Conservation (phyloP, 2,113 vertebrate species). For the rabbit (Oryctolagus cuniculus) region DNA sequence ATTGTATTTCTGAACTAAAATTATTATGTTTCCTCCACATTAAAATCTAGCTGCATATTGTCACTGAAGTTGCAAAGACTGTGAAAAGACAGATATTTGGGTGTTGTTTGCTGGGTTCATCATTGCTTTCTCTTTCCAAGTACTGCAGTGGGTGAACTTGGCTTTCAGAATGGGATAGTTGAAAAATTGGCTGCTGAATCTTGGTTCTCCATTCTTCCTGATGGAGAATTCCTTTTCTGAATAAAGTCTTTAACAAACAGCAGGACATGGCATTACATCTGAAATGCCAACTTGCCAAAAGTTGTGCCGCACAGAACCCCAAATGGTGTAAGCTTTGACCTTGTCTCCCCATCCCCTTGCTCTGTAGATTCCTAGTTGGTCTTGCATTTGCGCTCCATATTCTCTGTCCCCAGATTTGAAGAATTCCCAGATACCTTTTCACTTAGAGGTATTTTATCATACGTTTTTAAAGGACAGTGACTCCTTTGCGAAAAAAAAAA, state of each 20-base stretch:
- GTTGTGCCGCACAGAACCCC: neutral
- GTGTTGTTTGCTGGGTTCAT: neutral
- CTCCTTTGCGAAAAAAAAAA: neutral
- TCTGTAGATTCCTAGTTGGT: neutral
- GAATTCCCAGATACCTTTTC: neutral
- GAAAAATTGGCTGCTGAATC: neutral
- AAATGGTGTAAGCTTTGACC: too few relatives aligned
- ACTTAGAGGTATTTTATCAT: neutral
- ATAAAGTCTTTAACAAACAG: neutral
- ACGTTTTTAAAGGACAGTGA: neutral
- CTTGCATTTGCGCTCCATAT: neutral
- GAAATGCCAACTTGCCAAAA: neutral
- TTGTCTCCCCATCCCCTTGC: rapidly evolving
- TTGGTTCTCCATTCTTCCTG: conserved; percentile 28
- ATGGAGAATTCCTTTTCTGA: neutral
- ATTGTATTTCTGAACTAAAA: conserved; percentile 20
- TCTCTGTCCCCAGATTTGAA: neutral
- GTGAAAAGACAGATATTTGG: neutral
- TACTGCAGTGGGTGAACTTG: neutral
- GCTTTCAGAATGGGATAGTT: conserved; percentile 12
- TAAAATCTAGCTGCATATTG: neutral
- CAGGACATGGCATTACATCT: neutral
- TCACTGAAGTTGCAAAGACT: neutral
- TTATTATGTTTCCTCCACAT: neutral
- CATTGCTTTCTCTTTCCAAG: conserved; percentile 22